Evolutionary conservation across 2,888 invertebrate genomes (phyloP).

Genomic region (Malthinus flaveolus): DNA sequence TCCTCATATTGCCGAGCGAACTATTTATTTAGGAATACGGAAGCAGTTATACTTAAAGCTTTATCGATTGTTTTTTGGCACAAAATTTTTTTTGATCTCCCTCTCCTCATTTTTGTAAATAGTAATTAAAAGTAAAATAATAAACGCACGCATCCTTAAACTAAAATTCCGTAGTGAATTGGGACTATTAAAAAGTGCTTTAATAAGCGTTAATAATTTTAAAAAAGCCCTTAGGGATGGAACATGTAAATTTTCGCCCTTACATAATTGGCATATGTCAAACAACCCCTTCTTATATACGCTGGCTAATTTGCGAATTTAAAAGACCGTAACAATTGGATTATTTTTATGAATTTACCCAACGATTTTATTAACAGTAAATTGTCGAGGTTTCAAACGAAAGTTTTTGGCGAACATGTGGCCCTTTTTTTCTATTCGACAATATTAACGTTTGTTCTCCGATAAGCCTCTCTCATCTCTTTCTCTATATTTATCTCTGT

Average conservation of each 20-base stretch:
- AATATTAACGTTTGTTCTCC: too few relatives aligned
- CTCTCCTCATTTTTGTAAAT: too few relatives aligned
- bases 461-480: too few relatives aligned
- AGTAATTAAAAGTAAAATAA: neutral
- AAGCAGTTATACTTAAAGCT: too few relatives aligned
- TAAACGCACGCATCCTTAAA: too few relatives aligned
- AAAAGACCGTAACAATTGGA: slow-evolving; percentile 17
- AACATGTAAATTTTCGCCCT: slow-evolving; percentile 2
- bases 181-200: slow-evolving; percentile 2
- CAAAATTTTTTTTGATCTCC: too few relatives aligned
- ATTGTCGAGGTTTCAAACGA: too few relatives aligned
- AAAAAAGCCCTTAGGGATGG: neutral
- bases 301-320: slow-evolving; percentile 23
- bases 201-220: slow-evolving; percentile 6
- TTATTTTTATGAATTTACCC: slow-evolving; percentile 7
- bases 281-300: slow-evolving; percentile 15
- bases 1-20: too few relatives aligned
- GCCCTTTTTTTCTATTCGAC: too few relatives aligned
- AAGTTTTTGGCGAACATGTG: neutral
- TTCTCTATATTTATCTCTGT: too few relatives aligned
- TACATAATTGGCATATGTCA: slow-evolving; percentile 19
- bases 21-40: too few relatives aligned
- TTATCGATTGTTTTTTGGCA: too few relatives aligned
- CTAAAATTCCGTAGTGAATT: neutral
- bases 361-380: neutral